phyloP scores from a whole-genome alignment of 1,140 invertebrate genomes.

The Ceratosolen solmsi region DNA sequence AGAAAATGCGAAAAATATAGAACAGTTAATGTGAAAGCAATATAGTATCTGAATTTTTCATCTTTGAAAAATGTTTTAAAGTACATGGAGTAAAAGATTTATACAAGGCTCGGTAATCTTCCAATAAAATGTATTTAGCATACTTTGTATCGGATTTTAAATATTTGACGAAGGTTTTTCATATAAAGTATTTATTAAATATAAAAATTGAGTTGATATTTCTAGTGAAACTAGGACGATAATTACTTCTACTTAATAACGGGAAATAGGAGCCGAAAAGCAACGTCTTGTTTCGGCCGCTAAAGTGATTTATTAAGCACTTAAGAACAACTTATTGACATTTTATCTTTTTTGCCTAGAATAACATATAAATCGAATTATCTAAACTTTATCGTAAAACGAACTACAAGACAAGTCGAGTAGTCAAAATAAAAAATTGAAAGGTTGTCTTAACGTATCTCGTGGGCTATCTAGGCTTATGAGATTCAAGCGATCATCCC shows the following conservation, averaged over 20 bases:
- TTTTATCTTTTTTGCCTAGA: constrained; percentile 5
- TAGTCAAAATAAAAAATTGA: constrained; percentile 2
- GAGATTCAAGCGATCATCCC: constrained; percentile 2
- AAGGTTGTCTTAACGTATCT: not conserved
- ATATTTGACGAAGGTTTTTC: not conserved
- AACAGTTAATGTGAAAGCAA: no score
- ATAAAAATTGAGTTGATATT: not conserved
- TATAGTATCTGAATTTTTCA: not conserved
- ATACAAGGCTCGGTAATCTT: not conserved
- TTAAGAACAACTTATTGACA: constrained; percentile 20
- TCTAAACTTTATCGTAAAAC: constrained; percentile 1
- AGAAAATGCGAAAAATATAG: no score
- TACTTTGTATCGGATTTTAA: not conserved
- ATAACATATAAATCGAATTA: constrained; percentile 26
- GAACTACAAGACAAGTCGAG: not conserved
- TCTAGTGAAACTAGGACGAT: not conserved
- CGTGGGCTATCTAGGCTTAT: not conserved
- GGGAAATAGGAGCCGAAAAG: not conserved
- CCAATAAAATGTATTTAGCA: not conserved
- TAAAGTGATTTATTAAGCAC: constrained; percentile 12
- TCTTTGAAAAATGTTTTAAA: not conserved
- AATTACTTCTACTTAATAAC: constrained; percentile 1
- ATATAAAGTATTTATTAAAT: not conserved
- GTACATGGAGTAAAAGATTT: not conserved
- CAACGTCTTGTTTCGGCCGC: not conserved